A percentile compares a stretch with the other conserved stretches of the same genome.
Evolutionary conservation across 2,888 invertebrate genomes (phyloP).

Genomic region (Saturnia japonica): DNA sequence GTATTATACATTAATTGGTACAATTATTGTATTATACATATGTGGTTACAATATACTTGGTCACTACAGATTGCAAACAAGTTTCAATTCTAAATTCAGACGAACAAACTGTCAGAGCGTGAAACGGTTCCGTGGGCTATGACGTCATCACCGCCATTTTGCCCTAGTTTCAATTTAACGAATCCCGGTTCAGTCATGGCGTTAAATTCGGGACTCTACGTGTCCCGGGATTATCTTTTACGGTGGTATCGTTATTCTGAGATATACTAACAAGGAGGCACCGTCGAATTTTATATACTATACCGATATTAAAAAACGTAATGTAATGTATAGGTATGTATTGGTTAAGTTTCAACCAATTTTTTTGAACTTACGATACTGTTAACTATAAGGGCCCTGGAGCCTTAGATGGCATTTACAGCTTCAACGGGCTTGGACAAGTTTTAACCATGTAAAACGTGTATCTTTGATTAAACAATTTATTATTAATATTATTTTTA

Average conservation of each 20-base stretch:
- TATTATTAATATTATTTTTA: no score
- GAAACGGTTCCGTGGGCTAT: slow-evolving; percentile 61
- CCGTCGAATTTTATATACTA: not conserved
- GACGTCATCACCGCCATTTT: slow-evolving; percentile 48
- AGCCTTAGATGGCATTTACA: no score
- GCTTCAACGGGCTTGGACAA: no score
- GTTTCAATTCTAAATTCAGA: slow-evolving; percentile 58
- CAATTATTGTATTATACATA: not conserved
- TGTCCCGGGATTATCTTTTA: slow-evolving; percentile 29
- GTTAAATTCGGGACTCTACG: slow-evolving; percentile 52
- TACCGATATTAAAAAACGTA: no score
- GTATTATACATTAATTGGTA: no score
- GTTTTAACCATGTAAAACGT: no score
- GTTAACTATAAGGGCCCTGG: no score
- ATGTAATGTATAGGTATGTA: not conserved
- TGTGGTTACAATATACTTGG: not conserved
- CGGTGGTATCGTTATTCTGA: not conserved
- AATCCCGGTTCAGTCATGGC: slow-evolving; percentile 55
- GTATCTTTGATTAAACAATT: no score
- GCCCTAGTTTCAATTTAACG: slow-evolving; percentile 68
- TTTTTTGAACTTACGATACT: no score
- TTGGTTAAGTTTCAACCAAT: not conserved
- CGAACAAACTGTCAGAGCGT: slow-evolving; percentile 67
- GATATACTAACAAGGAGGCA: not conserved
- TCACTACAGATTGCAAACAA: slow-evolving; percentile 46